Evolutionary conservation across 1,140 invertebrate species (phyloP), one percentile per base, ranked within the genome.

Genomic region (Heliconius himera): DNA sequence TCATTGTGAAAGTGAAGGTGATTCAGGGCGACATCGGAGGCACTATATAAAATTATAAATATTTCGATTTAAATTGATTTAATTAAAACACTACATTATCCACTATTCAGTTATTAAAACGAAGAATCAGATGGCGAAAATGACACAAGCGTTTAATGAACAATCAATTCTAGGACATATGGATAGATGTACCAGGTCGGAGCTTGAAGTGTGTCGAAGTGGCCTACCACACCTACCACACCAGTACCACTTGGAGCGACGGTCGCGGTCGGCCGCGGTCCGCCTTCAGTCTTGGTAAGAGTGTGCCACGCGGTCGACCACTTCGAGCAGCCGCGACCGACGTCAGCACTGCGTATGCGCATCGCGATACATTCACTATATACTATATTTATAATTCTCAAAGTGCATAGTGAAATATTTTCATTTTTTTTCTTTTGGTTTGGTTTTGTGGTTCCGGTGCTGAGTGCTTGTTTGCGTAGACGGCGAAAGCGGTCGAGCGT

Each of bases 401-500:
- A 78, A 74, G 54, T 70, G 33, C 26, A 8, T 29, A 29, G 51
- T 73, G 70, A 83, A 79, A 81, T 70, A 46, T 29, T 33, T 72
- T 79, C 16, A 79, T 54, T 72, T 71, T 70, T 46, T 46, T 16
- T 16, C 0, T 4, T 46, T 51, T 74, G 70, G 51, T 18, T 51
- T 74, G 54, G 60, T 22, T 72, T 54, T 72, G 18, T 22, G 9
- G 36, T 80, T 79, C 51, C 54, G 73, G 83, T 84, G 82, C 76
- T 22, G 51, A 85, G 83, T 85, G 83, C 81, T 84, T 85, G 85
- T 90, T 90, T 91, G 87, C 84, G 85, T 83, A 86, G 83, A 84
- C 82, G 91, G 92, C 90, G 92, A 93, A 93, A 93, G 92, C 91
- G 89, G 90, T 87, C 83, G 82, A 84, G 82, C 88, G 81, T 74